phyloP scores from a whole-genome alignment of 2,113 vertebrate genomes.

The Lepus timidus region DNA sequence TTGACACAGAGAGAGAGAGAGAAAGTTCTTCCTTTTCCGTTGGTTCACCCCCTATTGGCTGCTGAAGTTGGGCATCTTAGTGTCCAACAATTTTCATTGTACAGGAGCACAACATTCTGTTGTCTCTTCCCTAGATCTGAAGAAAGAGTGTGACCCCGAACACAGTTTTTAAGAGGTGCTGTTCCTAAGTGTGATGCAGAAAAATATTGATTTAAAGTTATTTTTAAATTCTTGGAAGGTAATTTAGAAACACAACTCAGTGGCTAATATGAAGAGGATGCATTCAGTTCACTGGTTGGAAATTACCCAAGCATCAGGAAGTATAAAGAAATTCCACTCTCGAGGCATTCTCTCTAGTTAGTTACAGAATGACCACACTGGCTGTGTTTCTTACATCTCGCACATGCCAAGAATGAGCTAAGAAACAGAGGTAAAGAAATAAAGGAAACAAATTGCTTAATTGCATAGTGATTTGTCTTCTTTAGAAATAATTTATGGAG shows the following conservation, averaged over 20 bases:
- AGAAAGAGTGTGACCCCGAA: neutral
- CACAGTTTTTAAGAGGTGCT: neutral
- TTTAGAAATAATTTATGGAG: neutral
- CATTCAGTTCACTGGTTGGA: neutral
- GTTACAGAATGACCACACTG: neutral
- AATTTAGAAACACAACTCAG: conserved; percentile 13
- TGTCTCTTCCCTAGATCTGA: neutral
- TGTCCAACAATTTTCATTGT: neutral
- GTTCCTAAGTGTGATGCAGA: neutral
- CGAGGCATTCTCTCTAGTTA: neutral
- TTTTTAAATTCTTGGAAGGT: conserved; percentile 51
- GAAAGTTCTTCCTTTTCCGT: too few species aligned
- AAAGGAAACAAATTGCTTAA: neutral
- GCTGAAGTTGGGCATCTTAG: neutral
- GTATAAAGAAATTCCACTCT: neutral
- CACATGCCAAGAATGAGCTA: neutral
- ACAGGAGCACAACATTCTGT: neutral
- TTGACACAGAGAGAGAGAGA: too few species aligned
- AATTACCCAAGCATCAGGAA: neutral
- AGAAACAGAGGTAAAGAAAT: neutral
- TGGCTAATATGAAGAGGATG: neutral
- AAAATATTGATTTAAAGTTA: neutral
- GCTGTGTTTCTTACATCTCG: neutral
- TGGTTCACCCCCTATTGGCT: too few species aligned
- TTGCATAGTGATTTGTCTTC: neutral